Conservation (phyloP, 1,140 invertebrate species). For the Drosophila lowei region DNA sequence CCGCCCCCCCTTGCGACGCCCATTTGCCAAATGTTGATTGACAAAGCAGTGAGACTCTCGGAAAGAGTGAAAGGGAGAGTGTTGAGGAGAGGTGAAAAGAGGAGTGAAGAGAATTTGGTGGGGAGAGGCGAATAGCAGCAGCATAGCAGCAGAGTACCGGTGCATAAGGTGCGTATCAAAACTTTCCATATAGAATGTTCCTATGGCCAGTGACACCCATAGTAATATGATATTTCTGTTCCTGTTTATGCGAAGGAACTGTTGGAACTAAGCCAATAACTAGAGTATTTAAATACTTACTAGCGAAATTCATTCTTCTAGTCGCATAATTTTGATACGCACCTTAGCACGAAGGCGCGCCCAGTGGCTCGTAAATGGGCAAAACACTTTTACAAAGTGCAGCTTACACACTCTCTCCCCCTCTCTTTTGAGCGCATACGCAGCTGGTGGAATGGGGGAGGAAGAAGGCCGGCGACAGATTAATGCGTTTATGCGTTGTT, state of each 20-base stretch:
- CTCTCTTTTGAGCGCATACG: constrained; percentile 2
- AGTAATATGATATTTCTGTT: too few relatives aligned
- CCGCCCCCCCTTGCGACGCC: constrained; percentile 36
- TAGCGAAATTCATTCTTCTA: neutral
- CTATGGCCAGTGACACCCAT: too few relatives aligned
- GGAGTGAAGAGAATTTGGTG: neutral
- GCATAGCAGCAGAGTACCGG: too few relatives aligned
- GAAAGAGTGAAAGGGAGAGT: neutral
- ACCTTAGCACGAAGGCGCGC: constrained; percentile 24
- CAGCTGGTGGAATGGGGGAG: neutral
- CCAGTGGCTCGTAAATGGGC: constrained; percentile 76
- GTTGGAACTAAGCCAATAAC: too few relatives aligned
- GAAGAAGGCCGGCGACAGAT: constrained; percentile 17
- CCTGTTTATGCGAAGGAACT: too few relatives aligned
- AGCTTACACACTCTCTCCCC: constrained; percentile 29
- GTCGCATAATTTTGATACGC: too few relatives aligned
- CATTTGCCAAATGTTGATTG: constrained; percentile 64
- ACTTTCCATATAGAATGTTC: too few relatives aligned
- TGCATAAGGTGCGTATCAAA: too few relatives aligned
- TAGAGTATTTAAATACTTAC: too few relatives aligned
- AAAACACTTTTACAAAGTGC: constrained; percentile 80
- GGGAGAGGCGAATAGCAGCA: neutral
- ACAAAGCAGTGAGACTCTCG: constrained; percentile 53
- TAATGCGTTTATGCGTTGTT: constrained; percentile 49
- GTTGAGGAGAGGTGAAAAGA: too few relatives aligned